A percentile compares a stretch with the other conserved stretches of the same genome.
Evolutionary conservation across 2,113 vertebrate genomes (phyloP).

Genomic region (Muscicapa adusta): DNA sequence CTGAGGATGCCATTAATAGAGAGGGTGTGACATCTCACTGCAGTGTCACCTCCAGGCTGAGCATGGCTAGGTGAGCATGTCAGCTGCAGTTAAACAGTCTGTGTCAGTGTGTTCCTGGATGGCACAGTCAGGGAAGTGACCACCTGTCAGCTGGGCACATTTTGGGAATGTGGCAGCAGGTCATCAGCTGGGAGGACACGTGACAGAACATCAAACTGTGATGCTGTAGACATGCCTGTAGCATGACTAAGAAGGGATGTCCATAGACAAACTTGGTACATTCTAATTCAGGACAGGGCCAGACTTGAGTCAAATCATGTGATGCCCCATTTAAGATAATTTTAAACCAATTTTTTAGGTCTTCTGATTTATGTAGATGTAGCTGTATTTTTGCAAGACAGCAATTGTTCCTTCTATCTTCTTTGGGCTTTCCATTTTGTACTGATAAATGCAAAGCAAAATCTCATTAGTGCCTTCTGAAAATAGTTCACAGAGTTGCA

Average conservation of each 20-base stretch:
- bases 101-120: not conserved
- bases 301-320: not conserved
- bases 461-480: not conserved
- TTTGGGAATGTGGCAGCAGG: not conserved
- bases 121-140: not conserved
- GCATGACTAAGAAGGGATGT: not conserved
- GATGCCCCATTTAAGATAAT: not conserved
- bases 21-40: not conserved
- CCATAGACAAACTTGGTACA: not conserved
- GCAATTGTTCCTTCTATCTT: not conserved
- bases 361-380: not conserved
- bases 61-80: not conserved
- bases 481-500: not conserved
- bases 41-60: not conserved
- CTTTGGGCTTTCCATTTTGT: not conserved
- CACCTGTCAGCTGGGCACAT: not conserved
- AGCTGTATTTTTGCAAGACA: not conserved
- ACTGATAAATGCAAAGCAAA: not conserved
- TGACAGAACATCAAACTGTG: not conserved
- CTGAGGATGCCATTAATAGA: not conserved
- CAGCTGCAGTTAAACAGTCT: not conserved
- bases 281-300: not conserved
- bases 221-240: not conserved
- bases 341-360: not conserved
- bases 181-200: fast-evolving